Evolutionary conservation across 2,888 invertebrate genomes (phyloP).

Genomic region (Cryptus armator): DNA sequence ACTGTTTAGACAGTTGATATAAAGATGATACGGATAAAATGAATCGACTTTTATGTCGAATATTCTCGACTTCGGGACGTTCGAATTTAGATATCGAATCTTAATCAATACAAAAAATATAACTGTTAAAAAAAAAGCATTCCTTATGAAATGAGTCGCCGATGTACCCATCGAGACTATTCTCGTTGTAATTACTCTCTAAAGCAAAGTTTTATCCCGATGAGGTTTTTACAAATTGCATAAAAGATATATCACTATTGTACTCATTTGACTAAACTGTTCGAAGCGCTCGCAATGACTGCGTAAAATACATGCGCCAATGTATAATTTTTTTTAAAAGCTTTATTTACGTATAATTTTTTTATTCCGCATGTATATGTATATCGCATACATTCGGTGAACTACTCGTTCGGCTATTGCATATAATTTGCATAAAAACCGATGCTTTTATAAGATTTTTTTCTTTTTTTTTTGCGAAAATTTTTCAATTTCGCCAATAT

Average conservation of each 20-base stretch:
- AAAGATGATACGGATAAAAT: not conserved
- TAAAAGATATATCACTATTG: not conserved
- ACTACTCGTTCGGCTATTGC: not conserved
- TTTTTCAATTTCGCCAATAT: constrained; percentile 32
- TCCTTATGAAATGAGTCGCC: not conserved
- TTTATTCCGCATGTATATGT: constrained; percentile 4
- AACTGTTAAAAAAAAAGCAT: not conserved
- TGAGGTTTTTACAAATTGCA: not conserved
- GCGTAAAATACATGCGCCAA: not conserved
- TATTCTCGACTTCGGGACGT: too few relatives aligned
- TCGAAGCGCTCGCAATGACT: not conserved
- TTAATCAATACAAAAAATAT: not conserved
- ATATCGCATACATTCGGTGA: not conserved
- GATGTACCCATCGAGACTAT: not conserved
- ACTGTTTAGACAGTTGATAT: not conserved
- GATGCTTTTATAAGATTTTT: constrained; percentile 45
- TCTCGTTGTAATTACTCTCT: not conserved
- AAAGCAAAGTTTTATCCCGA: not conserved
- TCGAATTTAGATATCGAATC: not conserved
- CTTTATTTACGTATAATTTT: not conserved
- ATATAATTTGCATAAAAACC: constrained; percentile 14
- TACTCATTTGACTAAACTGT: not conserved
- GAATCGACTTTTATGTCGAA: too few relatives aligned
- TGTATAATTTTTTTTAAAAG: constrained; percentile 1
- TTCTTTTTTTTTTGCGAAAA: constrained; percentile 27